Base-by-base conservation (phyloP, 2,797 vertebrate species). In the Helostoma temminkii region DNA sequence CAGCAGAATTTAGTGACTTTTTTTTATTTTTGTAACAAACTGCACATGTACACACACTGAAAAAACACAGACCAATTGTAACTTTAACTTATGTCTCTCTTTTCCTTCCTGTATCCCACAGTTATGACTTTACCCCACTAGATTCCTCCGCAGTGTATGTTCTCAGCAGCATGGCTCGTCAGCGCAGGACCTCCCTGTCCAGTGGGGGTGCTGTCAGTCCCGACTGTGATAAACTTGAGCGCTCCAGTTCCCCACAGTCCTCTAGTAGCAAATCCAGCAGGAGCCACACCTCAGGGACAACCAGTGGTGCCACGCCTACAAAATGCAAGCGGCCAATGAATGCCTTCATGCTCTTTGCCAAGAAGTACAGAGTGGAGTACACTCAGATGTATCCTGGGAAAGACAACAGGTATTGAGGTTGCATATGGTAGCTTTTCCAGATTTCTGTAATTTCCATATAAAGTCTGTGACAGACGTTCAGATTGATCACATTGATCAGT, bases 311-410 rank as follows among this genome's bases (percentile, higher is more conserved):
- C 95, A 96, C 95, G 41, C 96, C 97, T 88, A 97, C 94, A 81
- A 99, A 98, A 94, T 99, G 97, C 96, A 99, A 99, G 95, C 96
- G 98, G 95, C 98, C 98, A 95, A 99, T 99, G 98, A 99, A 99
- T 91, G 98, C 98, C 94, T 99, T 99, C 94, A 99, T 99, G 98
- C 96, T 99, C 84, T 99, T 98, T 76, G 98, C 98, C 92, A 99
- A 99, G 96, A 99, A 98, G 86, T 99, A 98, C 93, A 93, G 98
- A 93, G 97, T 99, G 88, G 98, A 99, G 93, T 99, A 98, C 90
- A 99, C 98, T 48, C 97, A 99, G 91, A 98, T 99, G 98, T 99
- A 99, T 91, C 98, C 98, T 90, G 98, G 98, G 89, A 99, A 99
- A 89, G 98, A 99, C 90, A 99, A 99, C 96, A 97, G 98, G 98